Conservation (phyloP, 2,113 vertebrate species). For the Eleginops maclovinus region DNA sequence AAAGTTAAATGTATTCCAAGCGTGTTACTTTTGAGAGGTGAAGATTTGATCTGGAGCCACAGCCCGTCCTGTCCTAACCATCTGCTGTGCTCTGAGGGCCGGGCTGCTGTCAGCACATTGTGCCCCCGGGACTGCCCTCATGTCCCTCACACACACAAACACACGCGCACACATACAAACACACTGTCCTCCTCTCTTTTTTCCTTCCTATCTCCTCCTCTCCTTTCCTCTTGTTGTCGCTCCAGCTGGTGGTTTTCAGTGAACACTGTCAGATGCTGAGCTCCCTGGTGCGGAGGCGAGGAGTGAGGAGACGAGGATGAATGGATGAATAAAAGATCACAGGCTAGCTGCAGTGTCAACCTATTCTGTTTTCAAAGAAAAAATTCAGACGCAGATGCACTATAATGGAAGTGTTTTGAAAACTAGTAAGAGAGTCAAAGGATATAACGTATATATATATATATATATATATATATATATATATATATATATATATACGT, state of each 20-base stretch:
- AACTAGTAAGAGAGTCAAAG: background rate
- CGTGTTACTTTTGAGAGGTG: constrained; percentile 42
- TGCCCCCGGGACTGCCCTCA: constrained; percentile 58
- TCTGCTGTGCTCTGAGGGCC: constrained; percentile 68
- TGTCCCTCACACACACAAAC: constrained; percentile 4
- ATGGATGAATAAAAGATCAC: constrained; percentile 81
- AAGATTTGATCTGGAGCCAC: constrained; percentile 58
- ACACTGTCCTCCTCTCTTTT: constrained; percentile 21
- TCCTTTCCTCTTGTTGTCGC: constrained; percentile 51
- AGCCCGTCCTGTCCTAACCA: constrained; percentile 67
- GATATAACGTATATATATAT: constrained; percentile 6
- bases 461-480: too few species aligned
- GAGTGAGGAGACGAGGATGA: constrained; percentile 63
- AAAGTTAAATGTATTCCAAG: constrained; percentile 44
- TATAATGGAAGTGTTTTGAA: constrained; percentile 45
- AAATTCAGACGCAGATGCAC: constrained; percentile 42
- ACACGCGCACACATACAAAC: constrained; percentile 20
- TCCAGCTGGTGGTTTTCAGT: constrained; percentile 74
- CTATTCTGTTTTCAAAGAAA: constrained; percentile 44
- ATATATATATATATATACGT: too few species aligned
- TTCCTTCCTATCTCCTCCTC: background rate
- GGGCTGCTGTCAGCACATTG: constrained; percentile 67
- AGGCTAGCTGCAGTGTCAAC: constrained; percentile 49
- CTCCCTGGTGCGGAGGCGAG: constrained; percentile 72
- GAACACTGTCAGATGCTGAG: constrained; percentile 70